Conservation (phyloP, 2,797 vertebrate species). For the Thamnophis elegans region DNA sequence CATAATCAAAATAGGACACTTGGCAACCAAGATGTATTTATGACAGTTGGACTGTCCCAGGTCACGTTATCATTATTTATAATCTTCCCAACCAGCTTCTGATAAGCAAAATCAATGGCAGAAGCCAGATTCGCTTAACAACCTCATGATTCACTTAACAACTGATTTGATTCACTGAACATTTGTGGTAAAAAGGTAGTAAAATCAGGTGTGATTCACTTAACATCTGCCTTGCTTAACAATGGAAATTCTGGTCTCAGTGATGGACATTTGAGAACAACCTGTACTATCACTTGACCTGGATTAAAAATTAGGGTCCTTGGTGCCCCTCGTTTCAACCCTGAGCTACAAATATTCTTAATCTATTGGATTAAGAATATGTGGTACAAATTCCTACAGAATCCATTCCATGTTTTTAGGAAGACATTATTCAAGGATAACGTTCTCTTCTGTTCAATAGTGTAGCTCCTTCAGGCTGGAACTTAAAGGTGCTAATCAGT, state of each 20-base stretch:
- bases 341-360: not conserved
- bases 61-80: not conserved
- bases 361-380: not conserved
- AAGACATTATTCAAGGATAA: not conserved
- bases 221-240: not conserved
- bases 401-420: not conserved
- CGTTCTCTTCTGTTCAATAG: slow-evolving; percentile 47
- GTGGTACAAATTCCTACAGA: not conserved
- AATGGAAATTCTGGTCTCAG: not conserved
- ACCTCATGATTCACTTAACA: not conserved
- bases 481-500: not conserved
- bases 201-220: not conserved
- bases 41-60: not conserved
- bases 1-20: not conserved
- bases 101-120: not conserved
- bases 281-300: not conserved
- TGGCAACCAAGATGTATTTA: not conserved
- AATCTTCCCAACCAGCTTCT: not conserved
- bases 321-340: not conserved
- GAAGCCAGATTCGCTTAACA: not conserved
- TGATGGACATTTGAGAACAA: not conserved
- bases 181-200: not conserved
- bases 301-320: not conserved
- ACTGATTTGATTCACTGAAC: not conserved
- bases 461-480: not conserved